Conservation (phyloP, 2,113 vertebrate genomes). For the Cettia cetti region DNA sequence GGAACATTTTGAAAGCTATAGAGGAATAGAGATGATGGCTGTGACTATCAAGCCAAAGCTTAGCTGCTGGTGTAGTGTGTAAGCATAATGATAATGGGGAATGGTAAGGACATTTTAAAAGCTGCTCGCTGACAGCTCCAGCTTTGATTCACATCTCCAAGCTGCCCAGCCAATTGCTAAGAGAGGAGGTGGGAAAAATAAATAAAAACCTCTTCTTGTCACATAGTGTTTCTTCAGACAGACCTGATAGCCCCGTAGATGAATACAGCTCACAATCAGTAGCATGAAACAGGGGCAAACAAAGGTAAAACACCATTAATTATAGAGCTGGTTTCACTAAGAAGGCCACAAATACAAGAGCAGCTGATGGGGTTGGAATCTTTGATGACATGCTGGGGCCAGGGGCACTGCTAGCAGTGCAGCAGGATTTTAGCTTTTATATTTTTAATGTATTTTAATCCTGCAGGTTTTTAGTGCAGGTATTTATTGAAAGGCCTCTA, state of each 20-base stretch:
- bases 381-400: neutral
- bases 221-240: neutral
- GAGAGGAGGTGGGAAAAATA: neutral
- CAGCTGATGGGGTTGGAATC: neutral
- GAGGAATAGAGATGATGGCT: neutral
- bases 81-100: constrained; percentile 39
- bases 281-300: neutral
- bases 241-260: neutral
- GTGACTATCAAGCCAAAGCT: neutral
- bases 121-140: constrained; percentile 43
- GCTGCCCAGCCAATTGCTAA: constrained; percentile 10
- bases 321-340: neutral
- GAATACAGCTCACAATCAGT: neutral
- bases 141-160: constrained; percentile 35
- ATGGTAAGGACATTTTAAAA: constrained; percentile 50
- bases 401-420: neutral
- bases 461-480: neutral
- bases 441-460: neutral
- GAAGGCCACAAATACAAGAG: neutral
- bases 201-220: neutral
- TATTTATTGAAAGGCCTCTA: no score
- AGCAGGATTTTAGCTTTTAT: neutral
- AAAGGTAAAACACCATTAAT: neutral
- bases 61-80: neutral
- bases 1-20: neutral